phyloP scores from a whole-genome alignment of 2,797 vertebrate genomes.

The Sebastes taczanowskii region DNA sequence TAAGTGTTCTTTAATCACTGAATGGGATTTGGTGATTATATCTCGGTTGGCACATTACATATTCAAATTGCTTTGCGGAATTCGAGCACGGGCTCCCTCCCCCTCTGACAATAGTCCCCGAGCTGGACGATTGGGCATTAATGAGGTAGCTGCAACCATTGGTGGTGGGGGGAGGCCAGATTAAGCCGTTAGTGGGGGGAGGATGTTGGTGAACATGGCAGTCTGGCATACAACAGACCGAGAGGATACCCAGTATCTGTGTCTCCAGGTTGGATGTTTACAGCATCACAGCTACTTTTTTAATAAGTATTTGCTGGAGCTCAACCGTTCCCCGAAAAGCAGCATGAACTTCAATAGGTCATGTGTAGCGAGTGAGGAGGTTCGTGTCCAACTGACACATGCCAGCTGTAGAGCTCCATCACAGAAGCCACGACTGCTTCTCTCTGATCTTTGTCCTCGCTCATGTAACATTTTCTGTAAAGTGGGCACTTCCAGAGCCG shows the following conservation, averaged over 20 bases:
- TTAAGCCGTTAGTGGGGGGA: slow-evolving; percentile 80
- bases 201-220: slow-evolving; percentile 74
- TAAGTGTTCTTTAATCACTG: slow-evolving; percentile 76
- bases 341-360: slow-evolving; percentile 49
- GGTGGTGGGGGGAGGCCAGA: slow-evolving; percentile 77
- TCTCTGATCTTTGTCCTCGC: slow-evolving; percentile 51
- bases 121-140: slow-evolving; percentile 80
- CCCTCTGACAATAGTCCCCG: slow-evolving; percentile 72
- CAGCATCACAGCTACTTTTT: slow-evolving; percentile 7
- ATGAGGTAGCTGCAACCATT: slow-evolving; percentile 80
- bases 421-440: slow-evolving; percentile 34
- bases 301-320: not conserved
- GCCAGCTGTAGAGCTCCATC: slow-evolving; percentile 52
- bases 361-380: slow-evolving; percentile 3
- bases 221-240: slow-evolving; percentile 60
- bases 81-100: slow-evolving; percentile 69
- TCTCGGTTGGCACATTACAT: slow-evolving; percentile 79
- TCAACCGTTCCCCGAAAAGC: slow-evolving; percentile 26
- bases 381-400: slow-evolving; percentile 48
- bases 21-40: slow-evolving; percentile 81
- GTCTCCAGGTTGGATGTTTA: slow-evolving; percentile 39
- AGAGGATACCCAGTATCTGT: slow-evolving; percentile 48
- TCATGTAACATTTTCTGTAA: slow-evolving; percentile 65
- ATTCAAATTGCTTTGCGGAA: slow-evolving; percentile 83
- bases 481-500: slow-evolving; percentile 51